Evolutionary conservation across 2,113 vertebrate genomes (phyloP).

Genomic region (Triplophysa dalaica): DNA sequence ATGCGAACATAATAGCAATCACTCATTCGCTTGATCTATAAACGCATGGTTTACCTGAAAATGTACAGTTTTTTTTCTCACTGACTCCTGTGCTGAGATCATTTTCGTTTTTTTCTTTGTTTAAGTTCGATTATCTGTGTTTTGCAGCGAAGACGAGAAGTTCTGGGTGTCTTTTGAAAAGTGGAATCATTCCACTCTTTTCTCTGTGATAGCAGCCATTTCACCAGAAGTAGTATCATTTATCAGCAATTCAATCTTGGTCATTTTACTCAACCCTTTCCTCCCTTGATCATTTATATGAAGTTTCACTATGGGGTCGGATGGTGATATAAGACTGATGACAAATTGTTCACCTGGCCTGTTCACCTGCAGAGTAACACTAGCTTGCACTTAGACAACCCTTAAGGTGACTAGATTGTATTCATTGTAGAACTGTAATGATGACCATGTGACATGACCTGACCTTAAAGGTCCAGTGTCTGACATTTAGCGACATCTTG

Average conservation of each 20-base stretch:
- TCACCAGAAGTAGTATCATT: not conserved
- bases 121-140: not conserved
- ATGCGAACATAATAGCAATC: not conserved
- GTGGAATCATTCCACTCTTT: not conserved
- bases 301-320: not conserved
- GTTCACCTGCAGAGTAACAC: constrained; percentile 12
- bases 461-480: constrained; percentile 6
- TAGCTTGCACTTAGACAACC: not conserved
- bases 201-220: not conserved
- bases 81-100: not conserved
- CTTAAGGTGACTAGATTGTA: constrained; percentile 19
- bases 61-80: not conserved
- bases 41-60: not conserved
- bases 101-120: not conserved
- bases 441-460: constrained; percentile 22
- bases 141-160: not conserved
- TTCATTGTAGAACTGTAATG: constrained; percentile 11
- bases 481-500: no score
- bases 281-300: not conserved
- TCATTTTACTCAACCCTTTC: not conserved
- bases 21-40: not conserved
- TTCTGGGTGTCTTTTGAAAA: not conserved
- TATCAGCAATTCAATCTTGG: not conserved
- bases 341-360: not conserved
- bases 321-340: not conserved